Evolutionary conservation across 2,888 invertebrate genomes (phyloP), one percentile per base, ranked within the genome.

Genomic region (Lasioglossum malachurum): DNA sequence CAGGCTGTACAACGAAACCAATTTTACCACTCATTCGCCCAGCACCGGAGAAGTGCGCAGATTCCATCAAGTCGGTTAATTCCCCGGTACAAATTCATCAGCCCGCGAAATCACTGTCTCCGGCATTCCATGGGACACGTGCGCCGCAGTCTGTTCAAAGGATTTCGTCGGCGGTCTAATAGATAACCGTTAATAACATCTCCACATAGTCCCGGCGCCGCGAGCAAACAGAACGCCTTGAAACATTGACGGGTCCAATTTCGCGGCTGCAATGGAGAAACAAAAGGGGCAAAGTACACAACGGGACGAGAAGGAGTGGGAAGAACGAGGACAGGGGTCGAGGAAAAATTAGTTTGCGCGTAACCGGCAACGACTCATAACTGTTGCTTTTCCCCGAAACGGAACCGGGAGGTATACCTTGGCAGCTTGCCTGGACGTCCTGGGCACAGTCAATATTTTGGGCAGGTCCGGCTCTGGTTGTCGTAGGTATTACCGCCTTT

Each of bases 381-480:
- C 90, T 91, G 88, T 90, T 90, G 90, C 90, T 82, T 71, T 80
- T 74, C 60, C 72, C 49, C 41, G 87, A 79, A 79, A 44, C 72
- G 41, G 64, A 27, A n/a, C 19, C 49, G n/a, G 35, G 57, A 53
- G 27, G 82, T 83, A 78, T 75, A 82, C 71, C 46, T 85, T 91
- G 91, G 89, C 90, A 88, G 74, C 60, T 83, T 88, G 88, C 88
- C 90, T 72, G 31, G 76, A 57, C 69, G 67, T 41, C 71, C 74
- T 12, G 75, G 76, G 80, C 76, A 87, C 77, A 82, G 92, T 92
- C 92, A 92, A 92, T 92, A 92, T 92, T 92, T 92, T 90, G 82
- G 87, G 84, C 86, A 85, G 78, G 86, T 86, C 75, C 86, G 89
- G 74, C 86, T 83, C 82, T 82, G 80, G 75, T 91, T 88, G 85